These are phyloP conservation scores for Cavia aperea DNA, from an alignment of 2,113 vertebrate species.

Conservation along the genomic window DNA sequence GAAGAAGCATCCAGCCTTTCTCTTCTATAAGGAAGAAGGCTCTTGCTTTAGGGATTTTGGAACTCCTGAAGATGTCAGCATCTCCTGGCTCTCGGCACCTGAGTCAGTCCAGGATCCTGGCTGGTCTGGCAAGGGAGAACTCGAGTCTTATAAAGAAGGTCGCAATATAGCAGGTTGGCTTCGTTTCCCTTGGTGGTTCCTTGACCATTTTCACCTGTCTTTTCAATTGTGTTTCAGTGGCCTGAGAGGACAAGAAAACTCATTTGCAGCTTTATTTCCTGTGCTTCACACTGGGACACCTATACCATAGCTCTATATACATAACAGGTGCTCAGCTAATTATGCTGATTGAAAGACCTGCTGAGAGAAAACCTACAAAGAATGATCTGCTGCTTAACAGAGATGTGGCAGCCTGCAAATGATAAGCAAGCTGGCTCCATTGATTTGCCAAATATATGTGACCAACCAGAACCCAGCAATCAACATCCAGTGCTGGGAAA, in stretches of 20 bases:
- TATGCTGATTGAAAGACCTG: conserved; percentile 51
- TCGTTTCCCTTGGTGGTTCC: background rate
- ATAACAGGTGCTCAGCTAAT: conserved; percentile 54
- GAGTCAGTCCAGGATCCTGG: background rate
- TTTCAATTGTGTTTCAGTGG: background rate
- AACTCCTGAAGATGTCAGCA: background rate
- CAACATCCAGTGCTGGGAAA: background rate
- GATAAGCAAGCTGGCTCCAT: conserved; percentile 35
- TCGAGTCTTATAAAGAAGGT: background rate
- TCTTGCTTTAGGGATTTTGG: background rate
- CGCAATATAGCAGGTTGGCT: background rate
- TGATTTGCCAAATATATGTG: conserved; percentile 51
- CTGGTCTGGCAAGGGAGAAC: background rate
- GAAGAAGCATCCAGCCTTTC: background rate
- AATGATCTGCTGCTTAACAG: conserved; percentile 46
- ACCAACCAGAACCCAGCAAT: background rate
- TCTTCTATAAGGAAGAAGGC: background rate
- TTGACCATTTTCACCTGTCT: background rate
- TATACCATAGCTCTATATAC: background rate
- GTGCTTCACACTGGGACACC: background rate
- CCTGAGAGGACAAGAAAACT: background rate
- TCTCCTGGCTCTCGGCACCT: background rate
- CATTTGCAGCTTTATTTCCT: conserved; percentile 25
- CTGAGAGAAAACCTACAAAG: conserved; percentile 56
- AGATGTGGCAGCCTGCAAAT: conserved; percentile 32